These are phyloP conservation scores for Buceros bicornis DNA, from an alignment of 2,797 vertebrate species.

Conservation along the genomic window DNA sequence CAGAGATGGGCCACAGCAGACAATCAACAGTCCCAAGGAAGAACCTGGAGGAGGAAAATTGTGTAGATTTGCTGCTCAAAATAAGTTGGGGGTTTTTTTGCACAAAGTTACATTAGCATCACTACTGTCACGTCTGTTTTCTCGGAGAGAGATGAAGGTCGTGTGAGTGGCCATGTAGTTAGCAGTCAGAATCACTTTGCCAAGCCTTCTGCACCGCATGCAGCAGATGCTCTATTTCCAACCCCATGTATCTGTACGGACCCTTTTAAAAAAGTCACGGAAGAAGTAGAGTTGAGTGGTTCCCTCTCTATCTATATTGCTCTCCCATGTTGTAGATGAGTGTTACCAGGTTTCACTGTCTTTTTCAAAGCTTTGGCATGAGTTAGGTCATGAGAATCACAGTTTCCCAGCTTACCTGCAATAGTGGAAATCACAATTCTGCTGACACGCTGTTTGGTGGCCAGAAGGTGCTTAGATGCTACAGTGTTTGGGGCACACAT, in stretches of 20 bases:
- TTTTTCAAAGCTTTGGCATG: not conserved
- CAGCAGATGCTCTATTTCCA: not conserved
- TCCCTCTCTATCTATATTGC: not conserved
- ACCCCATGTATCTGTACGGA: accelerated
- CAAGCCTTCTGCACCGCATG: not conserved
- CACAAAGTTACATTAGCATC: not conserved
- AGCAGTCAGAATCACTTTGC: not conserved
- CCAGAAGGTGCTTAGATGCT: not conserved
- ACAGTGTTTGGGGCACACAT: not conserved
- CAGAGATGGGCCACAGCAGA: not conserved
- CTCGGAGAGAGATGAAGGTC: not conserved
- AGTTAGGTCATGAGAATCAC: not conserved
- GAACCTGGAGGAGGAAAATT: not conserved
- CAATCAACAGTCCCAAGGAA: not conserved
- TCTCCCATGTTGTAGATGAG: not conserved
- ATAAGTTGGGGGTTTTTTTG: not conserved
- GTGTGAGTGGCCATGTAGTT: accelerated
- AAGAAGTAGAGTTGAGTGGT: not conserved
- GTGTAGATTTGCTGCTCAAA: not conserved
- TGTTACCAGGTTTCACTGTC: not conserved
- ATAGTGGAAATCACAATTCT: not conserved
- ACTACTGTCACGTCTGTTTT: not conserved
- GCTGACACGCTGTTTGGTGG: accelerated
- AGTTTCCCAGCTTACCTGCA: not conserved
- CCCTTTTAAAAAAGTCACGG: not conserved